Base-by-base conservation (phyloP, 2,888 invertebrate genomes). In the Apodemia zela region DNA sequence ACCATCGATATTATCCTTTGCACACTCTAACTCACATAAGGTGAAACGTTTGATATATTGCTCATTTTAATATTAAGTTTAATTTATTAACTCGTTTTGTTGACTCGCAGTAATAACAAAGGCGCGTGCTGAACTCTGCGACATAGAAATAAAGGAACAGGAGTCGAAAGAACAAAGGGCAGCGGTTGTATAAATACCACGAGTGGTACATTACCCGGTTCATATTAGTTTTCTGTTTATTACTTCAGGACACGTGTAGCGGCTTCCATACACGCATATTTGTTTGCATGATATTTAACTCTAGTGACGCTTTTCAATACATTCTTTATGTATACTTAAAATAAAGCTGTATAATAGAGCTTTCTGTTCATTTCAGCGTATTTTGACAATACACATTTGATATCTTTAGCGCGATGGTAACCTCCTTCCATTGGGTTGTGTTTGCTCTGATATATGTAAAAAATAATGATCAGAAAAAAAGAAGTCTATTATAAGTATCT, bases 31-130 rank as follows among this genome's bases (percentile, higher is more conserved):
- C n/a, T n/a, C 42, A 15, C 42, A 17, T 15, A 15, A 42, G n/a
- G 54, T 29, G 15, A 54, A 25, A 57, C 29, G 15, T 29, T 29
- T 25, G 11, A 25, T 57, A 25, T 57, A 57, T 57, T 57, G 15
- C 54, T 25, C 54, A 57, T 57, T 29, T 54, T 57, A 57, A 57
- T 57, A 57, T 21, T 15, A 57, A 57, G 54, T 57, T 57, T 57
- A 29, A 57, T 57, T 57, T 57, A 57, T 57, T 57, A 57, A 57
- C 25, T 29, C 51, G 51, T 13, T 57, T 25, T 57, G 54, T 57
- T 15, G 54, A 57, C 54, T 57, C 54, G 15, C 25, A 57, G 54
- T 57, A 29, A 57, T 57, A 57, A 57, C 54, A 57, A 57, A 57
- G 29, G 29, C 51, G 51, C 51, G 25, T 25, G 45, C 45, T 47